A percentile compares a stretch with the other conserved stretches of the same genome.
These are phyloP conservation scores for Delphinapterus leucas DNA, from an alignment of 2,113 vertebrate species.

Conservation along the genomic window DNA sequence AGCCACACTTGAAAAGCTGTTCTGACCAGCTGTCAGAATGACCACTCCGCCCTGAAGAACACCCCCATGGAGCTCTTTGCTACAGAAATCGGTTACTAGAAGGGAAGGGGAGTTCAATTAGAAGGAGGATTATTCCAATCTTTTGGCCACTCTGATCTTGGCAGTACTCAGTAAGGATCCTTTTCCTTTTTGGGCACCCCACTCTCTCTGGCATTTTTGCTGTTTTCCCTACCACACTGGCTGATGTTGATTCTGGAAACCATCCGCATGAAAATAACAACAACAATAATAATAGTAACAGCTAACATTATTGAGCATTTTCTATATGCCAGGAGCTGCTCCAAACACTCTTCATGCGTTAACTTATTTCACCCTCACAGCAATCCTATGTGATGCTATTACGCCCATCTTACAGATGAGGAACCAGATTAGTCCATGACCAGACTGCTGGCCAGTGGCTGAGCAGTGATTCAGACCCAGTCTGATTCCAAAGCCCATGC, in stretches of 20 bases:
- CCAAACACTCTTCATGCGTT: not conserved
- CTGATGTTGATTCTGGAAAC: not conserved
- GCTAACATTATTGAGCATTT: not conserved
- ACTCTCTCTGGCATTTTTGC: not conserved
- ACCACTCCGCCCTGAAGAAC: not conserved
- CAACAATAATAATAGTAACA: too few relatives aligned
- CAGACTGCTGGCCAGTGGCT: not conserved
- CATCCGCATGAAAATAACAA: not conserved
- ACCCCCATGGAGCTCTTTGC: not conserved
- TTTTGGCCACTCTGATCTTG: not conserved
- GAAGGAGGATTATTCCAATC: not conserved
- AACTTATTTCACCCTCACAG: not conserved
- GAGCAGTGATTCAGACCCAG: not conserved
- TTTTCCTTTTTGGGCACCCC: not conserved
- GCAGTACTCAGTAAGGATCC: not conserved
- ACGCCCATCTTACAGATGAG: not conserved
- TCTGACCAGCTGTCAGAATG: conserved; percentile 24
- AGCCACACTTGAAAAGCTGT: conserved; percentile 7
- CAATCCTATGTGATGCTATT: not conserved
- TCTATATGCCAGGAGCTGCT: not conserved
- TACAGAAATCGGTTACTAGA: not conserved
- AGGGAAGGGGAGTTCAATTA: not conserved
- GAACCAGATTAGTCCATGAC: not conserved
- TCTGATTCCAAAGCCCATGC: not conserved
- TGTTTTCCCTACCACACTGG: not conserved